Conservation (phyloP, 2,888 invertebrate species). For the Athalia rosae region DNA sequence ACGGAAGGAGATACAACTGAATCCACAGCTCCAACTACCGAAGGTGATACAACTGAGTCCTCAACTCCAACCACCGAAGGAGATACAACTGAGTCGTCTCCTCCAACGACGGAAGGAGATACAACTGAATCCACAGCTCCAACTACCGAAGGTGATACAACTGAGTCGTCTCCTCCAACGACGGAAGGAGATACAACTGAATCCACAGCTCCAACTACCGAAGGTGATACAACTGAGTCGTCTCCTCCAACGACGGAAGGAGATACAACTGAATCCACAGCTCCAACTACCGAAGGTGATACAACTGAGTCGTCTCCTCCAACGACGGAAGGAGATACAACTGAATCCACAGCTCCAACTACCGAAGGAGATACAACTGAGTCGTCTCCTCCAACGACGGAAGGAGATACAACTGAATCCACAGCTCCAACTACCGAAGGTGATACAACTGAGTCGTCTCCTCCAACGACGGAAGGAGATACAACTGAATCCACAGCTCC, state of each 20-base stretch:
- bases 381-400: neutral
- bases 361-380: neutral
- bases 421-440: neutral
- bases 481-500: neutral
- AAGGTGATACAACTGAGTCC: too few species aligned
- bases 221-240: too few species aligned
- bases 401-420: neutral
- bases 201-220: neutral
- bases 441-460: neutral
- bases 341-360: neutral
- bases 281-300: constrained; percentile 9
- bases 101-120: too few species aligned
- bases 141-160: neutral
- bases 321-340: constrained; percentile 13
- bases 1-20: too few species aligned
- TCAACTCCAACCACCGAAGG: too few species aligned
- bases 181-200: neutral
- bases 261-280: neutral
- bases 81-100: too few species aligned
- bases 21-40: too few species aligned
- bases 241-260: too few species aligned
- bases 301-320: neutral
- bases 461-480: neutral
- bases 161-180: neutral
- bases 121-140: neutral